Conservation (phyloP, 2,797 vertebrate species). For the Schizopygopsis malacanthus region DNA sequence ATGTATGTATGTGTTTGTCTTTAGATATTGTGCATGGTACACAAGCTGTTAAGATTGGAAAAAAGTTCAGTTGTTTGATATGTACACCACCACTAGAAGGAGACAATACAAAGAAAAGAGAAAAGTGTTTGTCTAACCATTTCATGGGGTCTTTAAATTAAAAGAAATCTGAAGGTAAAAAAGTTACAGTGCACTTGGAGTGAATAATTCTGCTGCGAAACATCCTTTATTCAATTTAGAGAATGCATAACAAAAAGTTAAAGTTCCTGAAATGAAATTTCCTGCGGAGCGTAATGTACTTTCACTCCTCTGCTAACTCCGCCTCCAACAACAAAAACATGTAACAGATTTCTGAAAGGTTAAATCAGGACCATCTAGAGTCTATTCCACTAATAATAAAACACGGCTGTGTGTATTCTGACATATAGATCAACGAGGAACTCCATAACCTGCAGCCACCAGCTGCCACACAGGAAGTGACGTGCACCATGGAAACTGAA, state of each 20-base stretch:
- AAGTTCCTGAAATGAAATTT: not conserved
- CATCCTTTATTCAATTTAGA: not conserved
- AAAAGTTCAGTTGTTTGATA: not conserved
- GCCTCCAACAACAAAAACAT: not conserved
- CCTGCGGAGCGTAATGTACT: not conserved
- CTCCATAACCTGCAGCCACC: not conserved
- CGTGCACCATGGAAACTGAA: not conserved
- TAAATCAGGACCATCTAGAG: not conserved
- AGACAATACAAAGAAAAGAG: not conserved
- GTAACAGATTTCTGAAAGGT: conserved; percentile 1
- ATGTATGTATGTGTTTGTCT: not conserved
- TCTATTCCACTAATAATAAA: conserved; percentile 2
- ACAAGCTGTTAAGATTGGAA: not conserved
- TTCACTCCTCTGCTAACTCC: not conserved
- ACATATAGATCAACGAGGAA: not conserved
- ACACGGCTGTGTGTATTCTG: not conserved
- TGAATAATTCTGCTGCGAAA: conserved; percentile 8
- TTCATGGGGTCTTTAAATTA: not conserved
- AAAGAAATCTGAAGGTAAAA: not conserved
- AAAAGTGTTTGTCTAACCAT: not conserved
- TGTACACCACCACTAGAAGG: not conserved
- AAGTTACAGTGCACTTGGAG: not conserved
- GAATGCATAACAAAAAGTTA: not conserved
- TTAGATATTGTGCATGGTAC: not conserved
- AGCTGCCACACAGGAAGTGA: conserved; percentile 21